Conservation (phyloP, 2,888 invertebrate species). For the Meiosimyza platycephala region DNA sequence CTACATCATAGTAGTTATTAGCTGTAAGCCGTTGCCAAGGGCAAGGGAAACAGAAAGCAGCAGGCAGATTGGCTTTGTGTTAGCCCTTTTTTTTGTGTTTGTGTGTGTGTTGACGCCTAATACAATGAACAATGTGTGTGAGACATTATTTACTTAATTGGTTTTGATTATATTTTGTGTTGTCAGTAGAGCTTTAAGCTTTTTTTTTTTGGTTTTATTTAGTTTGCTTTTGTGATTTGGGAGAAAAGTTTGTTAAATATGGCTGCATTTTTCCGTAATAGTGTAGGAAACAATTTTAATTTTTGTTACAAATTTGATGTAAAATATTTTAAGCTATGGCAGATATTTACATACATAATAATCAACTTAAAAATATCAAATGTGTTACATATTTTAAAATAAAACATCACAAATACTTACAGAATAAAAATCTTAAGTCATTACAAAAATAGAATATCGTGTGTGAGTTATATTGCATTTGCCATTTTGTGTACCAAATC, state of each 20-base stretch:
- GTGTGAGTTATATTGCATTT: too few species aligned
- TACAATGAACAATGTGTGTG: neutral
- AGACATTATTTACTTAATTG: constrained; percentile 30
- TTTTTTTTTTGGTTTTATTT: neutral
- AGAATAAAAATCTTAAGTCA: too few species aligned
- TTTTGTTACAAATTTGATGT: too few species aligned
- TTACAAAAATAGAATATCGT: too few species aligned
- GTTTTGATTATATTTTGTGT: constrained; percentile 24
- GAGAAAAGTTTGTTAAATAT: neutral
- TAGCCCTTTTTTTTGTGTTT: neutral
- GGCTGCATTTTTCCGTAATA: too few species aligned
- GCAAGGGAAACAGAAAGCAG: neutral
- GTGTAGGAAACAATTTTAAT: too few species aligned
- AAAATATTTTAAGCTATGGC: too few species aligned
- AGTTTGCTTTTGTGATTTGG: neutral
- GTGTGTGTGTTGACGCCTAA: neutral
- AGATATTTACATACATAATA: too few species aligned
- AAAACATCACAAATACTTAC: too few species aligned
- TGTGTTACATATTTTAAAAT: too few species aligned
- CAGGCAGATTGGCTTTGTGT: neutral
- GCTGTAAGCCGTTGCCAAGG: neutral
- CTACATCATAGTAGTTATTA: neutral
- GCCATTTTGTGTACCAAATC: too few species aligned
- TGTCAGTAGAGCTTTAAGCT: neutral
- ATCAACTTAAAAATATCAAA: too few species aligned